Evolutionary conservation across 1,140 invertebrate species (phyloP).

Genomic region (Cydia amplana): DNA sequence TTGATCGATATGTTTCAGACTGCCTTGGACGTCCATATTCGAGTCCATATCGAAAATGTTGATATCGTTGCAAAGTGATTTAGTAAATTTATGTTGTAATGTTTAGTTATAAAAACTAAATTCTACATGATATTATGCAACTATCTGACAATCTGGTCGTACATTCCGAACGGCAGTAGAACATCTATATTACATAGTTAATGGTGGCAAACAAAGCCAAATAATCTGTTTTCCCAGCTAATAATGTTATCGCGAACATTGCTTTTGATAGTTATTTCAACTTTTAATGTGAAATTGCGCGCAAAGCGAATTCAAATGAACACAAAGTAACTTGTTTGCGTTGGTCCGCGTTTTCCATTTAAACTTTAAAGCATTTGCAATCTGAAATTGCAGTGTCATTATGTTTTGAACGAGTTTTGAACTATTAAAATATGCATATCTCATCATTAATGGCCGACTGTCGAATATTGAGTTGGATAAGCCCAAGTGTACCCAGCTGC

Average conservation of each 20-base stretch:
- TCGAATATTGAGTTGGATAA: too few species aligned
- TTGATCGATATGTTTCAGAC: too few species aligned
- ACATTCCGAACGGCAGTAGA: background rate
- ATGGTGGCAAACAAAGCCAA: background rate
- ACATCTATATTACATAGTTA: background rate
- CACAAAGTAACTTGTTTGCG: constrained; percentile 24
- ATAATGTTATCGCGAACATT: constrained; percentile 1
- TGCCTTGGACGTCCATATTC: too few species aligned
- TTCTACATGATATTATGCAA: too few species aligned
- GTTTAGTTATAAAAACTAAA: too few species aligned
- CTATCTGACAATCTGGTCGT: too few species aligned
- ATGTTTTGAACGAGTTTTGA: constrained; percentile 18
- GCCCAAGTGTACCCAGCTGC: too few species aligned
- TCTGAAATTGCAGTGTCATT: constrained; percentile 31
- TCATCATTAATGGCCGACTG: background rate
- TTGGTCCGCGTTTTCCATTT: constrained; percentile 8
- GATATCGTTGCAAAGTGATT: too few species aligned
- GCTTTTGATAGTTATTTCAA: constrained; percentile 24
- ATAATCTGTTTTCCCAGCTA: background rate
- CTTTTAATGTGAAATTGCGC: constrained; percentile 25
- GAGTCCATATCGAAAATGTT: too few species aligned
- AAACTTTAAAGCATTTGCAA: constrained; percentile 30
- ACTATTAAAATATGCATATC: constrained; percentile 3
- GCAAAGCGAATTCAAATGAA: constrained; percentile 25
- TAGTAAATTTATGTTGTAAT: too few species aligned